A percentile compares a stretch with the other conserved stretches of the same genome.
phyloP scores from a whole-genome alignment of 2,797 vertebrate species.

The Rousettus madagascariensis region DNA sequence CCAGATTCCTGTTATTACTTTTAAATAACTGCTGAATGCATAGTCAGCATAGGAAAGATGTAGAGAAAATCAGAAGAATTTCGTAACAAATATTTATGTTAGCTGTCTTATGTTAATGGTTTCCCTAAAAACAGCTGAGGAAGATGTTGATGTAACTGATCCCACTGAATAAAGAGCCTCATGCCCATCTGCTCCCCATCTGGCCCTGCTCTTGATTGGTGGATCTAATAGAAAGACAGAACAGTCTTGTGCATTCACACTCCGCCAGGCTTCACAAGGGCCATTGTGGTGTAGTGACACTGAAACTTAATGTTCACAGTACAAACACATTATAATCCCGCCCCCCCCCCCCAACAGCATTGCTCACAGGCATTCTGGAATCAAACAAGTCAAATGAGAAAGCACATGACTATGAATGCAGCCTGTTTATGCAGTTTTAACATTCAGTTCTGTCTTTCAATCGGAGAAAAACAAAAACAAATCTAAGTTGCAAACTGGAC shows the following conservation, averaged over 20 bases:
- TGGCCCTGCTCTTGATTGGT: constrained; percentile 79
- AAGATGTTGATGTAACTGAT: constrained; percentile 76
- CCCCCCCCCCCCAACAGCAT: constrained; percentile 60
- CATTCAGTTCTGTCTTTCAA: constrained; percentile 85
- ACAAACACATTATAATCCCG: constrained; percentile 74
- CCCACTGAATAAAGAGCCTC: constrained; percentile 82
- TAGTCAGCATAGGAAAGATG: not conserved
- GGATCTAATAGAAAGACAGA: constrained; percentile 87
- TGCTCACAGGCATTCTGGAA: constrained; percentile 73
- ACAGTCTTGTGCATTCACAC: constrained; percentile 71
- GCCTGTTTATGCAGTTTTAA: constrained; percentile 67
- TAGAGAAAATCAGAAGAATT: not conserved
- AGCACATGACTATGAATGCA: constrained; percentile 72
- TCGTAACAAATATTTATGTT: constrained; percentile 44
- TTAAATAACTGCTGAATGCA: constrained; percentile 9
- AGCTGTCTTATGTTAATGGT: constrained; percentile 44
- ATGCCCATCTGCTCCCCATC: constrained; percentile 78
- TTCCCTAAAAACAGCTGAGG: constrained; percentile 34
- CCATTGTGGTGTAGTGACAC: constrained; percentile 77
- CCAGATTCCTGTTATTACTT: not conserved
- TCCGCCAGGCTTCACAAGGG: constrained; percentile 75
- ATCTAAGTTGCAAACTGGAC: constrained; percentile 79
- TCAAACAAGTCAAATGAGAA: constrained; percentile 75
- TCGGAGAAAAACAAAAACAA: constrained; percentile 81
- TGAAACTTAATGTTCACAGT: constrained; percentile 76